Evolutionary conservation across 37 sponge, comb jelly and placozoan genomes (phyloP).

Genomic region (Theonella swinhoei): DNA sequence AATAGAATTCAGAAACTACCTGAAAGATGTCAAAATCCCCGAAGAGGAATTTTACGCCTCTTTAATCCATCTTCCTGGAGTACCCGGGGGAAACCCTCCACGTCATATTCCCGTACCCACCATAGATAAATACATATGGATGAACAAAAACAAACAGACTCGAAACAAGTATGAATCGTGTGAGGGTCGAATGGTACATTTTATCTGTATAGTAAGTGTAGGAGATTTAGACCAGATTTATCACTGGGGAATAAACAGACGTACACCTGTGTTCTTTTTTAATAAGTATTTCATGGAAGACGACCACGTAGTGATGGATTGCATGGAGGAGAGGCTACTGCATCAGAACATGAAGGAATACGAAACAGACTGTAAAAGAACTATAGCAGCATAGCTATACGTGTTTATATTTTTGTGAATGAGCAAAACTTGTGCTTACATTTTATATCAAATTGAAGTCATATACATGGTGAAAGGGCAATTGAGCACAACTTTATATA

Average conservation of each 20-base stretch:
- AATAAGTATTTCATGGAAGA: constrained; percentile 57
- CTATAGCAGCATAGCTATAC: too few species aligned
- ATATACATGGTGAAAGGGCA: too few species aligned
- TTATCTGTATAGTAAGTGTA: constrained; percentile 6
- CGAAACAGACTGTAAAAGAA: constrained; percentile 36
- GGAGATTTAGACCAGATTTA: neutral
- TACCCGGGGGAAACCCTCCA: neutral
- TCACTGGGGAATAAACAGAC: neutral
- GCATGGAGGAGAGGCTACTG: constrained; percentile 38
- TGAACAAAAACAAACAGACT: neutral
- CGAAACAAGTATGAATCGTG: neutral
- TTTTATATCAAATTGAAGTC: too few species aligned
- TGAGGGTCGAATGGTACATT: neutral
- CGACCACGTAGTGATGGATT: constrained; percentile 61
- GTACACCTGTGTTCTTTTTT: constrained; percentile 25
- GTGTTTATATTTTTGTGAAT: too few species aligned
- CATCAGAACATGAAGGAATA: constrained; percentile 34
- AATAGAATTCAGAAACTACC: neutral
- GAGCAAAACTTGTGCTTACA: too few species aligned
- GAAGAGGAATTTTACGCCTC: constrained; percentile 22
- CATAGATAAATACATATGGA: neutral
- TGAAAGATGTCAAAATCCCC: constrained; percentile 23
- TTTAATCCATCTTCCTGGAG: neutral
- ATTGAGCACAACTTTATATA: too few species aligned
- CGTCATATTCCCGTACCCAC: neutral